Evolutionary conservation across 2,888 invertebrate species (phyloP), one percentile per base, ranked within the genome.

Genomic region (Sinopyrophorus schimmeli): DNA sequence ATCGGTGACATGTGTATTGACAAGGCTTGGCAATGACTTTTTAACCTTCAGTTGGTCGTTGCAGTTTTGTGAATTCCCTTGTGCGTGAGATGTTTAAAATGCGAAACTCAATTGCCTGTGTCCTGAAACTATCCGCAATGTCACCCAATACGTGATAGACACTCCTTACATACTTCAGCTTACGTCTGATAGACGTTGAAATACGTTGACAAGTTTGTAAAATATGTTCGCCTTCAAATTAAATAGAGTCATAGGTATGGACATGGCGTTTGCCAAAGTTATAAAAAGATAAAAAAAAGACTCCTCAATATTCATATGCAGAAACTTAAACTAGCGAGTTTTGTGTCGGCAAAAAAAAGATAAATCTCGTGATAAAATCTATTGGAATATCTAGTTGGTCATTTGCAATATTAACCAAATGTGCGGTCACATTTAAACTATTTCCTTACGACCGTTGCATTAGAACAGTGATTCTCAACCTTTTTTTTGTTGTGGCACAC

Each of bases 111-210:
- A 62, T 54, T 62, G 55, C 47, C 59, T 63, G 62, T 69, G 70
- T 68, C 67, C 71, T 66, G 67, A 67, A 69, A 70, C 69, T 69
- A 68, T 67, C 68, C 69, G 64, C 71, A 70, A 72, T 72, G 72
- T 72, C 72, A 71, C 71, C 70, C 65, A 68, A 70, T 71, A 72
- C 72, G 72, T 71, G 72, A 71, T 70, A 65, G 71, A 69, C 72
- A 71, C 71, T 71, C 72, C 72, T 69, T 66, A 64, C 66, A 68
- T 69, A 68, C 61, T 55, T 58, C 38, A 49, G 26, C 43, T 41
- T 35, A 31, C 32, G 31, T 39, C 24, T 47, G 39, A 41, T 39
- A 40, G 47, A 47, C 34, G 28, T 27, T 41, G 35, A 47, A 47
- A 40, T 35, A 40, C 41, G 47, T 35, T 28, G 32, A 23, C 40